phyloP scores from a whole-genome alignment of 2,113 vertebrate genomes.

The Cebus imitator region DNA sequence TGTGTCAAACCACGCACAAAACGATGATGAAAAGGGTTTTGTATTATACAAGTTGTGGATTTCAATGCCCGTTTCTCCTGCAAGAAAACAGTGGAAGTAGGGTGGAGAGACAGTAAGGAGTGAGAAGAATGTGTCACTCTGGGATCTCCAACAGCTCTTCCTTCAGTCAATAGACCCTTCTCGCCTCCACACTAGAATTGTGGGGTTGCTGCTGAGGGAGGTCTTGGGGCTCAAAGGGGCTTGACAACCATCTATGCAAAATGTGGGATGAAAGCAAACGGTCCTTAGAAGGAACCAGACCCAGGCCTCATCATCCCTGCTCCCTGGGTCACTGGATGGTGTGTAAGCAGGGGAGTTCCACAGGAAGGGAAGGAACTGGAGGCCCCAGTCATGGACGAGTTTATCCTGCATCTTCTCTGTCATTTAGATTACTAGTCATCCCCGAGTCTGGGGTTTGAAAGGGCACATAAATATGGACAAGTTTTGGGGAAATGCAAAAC shows the following conservation, averaged over 20 bases:
- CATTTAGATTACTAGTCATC: neutral
- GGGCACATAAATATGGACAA: neutral
- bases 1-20: neutral
- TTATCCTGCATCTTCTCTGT: neutral
- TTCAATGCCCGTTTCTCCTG: neutral
- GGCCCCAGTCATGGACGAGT: fast-evolving
- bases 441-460: neutral
- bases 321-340: neutral
- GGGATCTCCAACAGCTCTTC: neutral
- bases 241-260: neutral
- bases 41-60: neutral
- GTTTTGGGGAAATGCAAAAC: neutral
- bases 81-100: neutral
- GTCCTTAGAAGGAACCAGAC: neutral
- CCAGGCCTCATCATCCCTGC: neutral
- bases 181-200: neutral
- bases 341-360: neutral
- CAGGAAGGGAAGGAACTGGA: neutral
- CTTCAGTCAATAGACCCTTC: neutral
- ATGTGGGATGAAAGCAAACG: neutral
- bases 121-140: neutral
- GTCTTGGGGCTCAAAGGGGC: neutral
- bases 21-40: neutral
- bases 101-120: neutral
- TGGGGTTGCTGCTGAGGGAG: neutral